Base-by-base conservation (phyloP, 2,113 vertebrate genomes). In the Centrocercus urophasianus region DNA sequence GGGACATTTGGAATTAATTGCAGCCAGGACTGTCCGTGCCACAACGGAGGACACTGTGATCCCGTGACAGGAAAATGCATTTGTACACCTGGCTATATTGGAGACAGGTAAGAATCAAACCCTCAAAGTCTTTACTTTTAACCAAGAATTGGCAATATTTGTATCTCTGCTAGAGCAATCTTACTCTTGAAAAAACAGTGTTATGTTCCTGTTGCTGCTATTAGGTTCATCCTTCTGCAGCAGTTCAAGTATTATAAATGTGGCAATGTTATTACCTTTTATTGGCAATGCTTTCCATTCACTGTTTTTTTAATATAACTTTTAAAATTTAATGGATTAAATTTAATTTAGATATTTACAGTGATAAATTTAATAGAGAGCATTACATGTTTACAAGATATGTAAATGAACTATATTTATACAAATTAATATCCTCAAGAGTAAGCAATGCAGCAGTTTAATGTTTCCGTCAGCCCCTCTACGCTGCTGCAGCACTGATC, bases 41-140 rank as follows among this genome's bases (percentile, higher is more conserved):
- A 99, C 86, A 99, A 99, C 1, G 98, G 99, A 63, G 99, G 99
- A n/a, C 97, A 99, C 78, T 99, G 99, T 70, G 98, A 99, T 95
- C 99, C 98, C 1, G 97, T 99, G 97, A 99, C 98, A 3, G 99
- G 99, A 64, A 98, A 98, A 90, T 99, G 99, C 97, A 96, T 99
- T 86, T 99, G 99, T 71, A 92, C 98, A 40, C 98, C 99, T 10
- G 99, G 99, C 75, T 99, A 99, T 93, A 98, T 98, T 77, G 99
- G 99, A 88, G 98, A 99, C 97, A 99, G 99, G 99, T 99, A 98
- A 90, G 94, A 71, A 81, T 19, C 59, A 78, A 74, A 47, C 11
- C 40, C 50, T 63, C 66, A 76, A 59, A 94, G 42, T 48, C 48
- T 42, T 76, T 43, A 9, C 17, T 72, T 80, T 72, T 24, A 57